Conservation (phyloP, 2,113 vertebrate genomes). For the Brienomyrus longianalis region DNA sequence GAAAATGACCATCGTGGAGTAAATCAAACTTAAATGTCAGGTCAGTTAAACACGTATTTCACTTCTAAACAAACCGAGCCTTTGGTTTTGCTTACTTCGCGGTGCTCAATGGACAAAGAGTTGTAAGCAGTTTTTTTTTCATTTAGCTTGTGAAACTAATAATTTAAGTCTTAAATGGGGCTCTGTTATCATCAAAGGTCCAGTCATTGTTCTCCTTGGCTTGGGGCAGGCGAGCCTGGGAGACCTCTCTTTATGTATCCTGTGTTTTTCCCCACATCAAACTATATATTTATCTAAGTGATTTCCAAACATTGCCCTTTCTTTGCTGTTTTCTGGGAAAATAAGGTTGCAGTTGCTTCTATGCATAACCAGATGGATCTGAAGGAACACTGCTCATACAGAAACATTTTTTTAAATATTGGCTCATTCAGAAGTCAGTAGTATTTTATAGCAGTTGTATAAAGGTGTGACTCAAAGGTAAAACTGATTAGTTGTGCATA, state of each 20-base stretch:
- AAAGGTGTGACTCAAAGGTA: background rate
- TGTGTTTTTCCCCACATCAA: background rate
- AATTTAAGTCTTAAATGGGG: background rate
- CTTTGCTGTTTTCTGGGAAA: background rate
- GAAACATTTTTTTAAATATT: background rate
- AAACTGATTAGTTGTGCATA: background rate
- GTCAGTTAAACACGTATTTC: background rate
- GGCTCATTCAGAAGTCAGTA: background rate
- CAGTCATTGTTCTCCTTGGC: background rate
- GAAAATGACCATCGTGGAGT: background rate
- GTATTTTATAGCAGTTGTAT: background rate
- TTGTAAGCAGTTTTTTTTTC: background rate
- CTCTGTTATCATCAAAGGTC: background rate
- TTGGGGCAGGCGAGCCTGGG: background rate
- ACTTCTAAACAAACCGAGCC: background rate
- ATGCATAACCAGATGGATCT: background rate
- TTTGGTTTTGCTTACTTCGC: background rate
- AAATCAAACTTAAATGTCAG: background rate
- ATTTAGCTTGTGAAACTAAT: background rate
- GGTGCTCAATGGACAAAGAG: background rate
- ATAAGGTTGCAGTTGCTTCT: background rate
- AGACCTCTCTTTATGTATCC: background rate
- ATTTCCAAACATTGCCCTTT: background rate
- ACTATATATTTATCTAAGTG: background rate
- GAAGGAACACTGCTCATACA: background rate